Percentiles rank a stretch among this genome's conserved stretches.
Evolutionary conservation across 2,113 vertebrate species (phyloP).

Genomic region (Phalacrocorax aristotelis): DNA sequence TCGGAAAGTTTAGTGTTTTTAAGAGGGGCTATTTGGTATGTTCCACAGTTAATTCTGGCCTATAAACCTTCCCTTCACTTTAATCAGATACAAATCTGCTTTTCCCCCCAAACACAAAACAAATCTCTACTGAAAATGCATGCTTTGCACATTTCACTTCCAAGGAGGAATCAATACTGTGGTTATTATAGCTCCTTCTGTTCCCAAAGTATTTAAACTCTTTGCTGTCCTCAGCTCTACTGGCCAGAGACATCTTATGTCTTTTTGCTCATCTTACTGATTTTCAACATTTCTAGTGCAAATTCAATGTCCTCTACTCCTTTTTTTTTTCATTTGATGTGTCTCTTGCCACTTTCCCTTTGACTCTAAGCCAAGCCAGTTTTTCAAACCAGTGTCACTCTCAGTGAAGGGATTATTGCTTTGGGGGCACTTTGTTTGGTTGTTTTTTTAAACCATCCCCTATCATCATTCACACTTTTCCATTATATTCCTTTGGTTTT

Average conservation of each 20-base stretch:
- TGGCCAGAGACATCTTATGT: not conserved
- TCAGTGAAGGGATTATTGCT: not conserved
- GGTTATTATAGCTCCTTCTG: conserved; percentile 66
- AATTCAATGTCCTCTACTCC: conserved; percentile 12
- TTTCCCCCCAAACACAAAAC: conserved; percentile 52
- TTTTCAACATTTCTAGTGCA: conserved; percentile 48
- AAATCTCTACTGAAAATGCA: conserved; percentile 59
- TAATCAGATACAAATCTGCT: conserved; percentile 56
- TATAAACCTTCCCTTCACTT: conserved; percentile 14
- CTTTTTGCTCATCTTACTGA: conserved; percentile 59
- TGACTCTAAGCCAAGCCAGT: not conserved
- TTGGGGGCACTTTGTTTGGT: not conserved
- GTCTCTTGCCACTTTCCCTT: conserved; percentile 5
- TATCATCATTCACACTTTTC: not conserved
- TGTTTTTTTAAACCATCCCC: not conserved
- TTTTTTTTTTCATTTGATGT: not conserved
- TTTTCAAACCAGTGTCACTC: conserved; percentile 3
- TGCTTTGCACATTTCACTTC: conserved; percentile 65
- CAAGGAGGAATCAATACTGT: conserved; percentile 58
- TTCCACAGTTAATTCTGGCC: not conserved
- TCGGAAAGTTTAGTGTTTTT: not conserved
- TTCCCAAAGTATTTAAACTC: conserved; percentile 61
- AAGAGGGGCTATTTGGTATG: not conserved
- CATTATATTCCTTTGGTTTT: not conserved
- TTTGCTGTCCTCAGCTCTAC: conserved; percentile 65